Conservation (phyloP, 2,888 invertebrate genomes). For the Mythimna impura region DNA sequence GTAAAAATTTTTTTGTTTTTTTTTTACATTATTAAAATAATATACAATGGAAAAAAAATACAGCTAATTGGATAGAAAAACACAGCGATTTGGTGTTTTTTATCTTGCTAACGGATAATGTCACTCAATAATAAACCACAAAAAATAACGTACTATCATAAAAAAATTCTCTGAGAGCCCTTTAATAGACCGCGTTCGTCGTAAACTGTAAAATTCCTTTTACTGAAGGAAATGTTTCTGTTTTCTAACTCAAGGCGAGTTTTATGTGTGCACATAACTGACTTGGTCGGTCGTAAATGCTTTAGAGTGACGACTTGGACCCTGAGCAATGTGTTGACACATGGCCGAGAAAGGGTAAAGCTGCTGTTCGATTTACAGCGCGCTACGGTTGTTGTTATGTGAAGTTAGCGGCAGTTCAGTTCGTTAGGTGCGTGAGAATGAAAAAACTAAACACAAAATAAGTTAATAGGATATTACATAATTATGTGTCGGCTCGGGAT, state of each 20-base stretch:
- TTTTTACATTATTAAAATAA: neutral
- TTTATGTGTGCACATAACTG: slow-evolving; percentile 68
- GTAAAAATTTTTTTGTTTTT: too few relatives aligned
- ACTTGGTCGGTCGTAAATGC: slow-evolving; percentile 67
- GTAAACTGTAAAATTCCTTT: slow-evolving; percentile 80
- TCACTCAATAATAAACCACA: slow-evolving; percentile 72
- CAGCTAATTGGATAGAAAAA: slow-evolving; percentile 8
- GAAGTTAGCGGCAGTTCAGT: slow-evolving; percentile 12
- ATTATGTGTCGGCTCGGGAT: too few relatives aligned
- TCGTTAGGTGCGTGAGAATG: neutral
- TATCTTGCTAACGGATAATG: too few relatives aligned
- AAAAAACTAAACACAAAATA: neutral
- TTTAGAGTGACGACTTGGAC: slow-evolving; percentile 40
- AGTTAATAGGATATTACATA: neutral
- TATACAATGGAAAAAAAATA: neutral
- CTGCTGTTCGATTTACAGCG: slow-evolving; percentile 2
- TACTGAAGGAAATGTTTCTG: slow-evolving; percentile 70
- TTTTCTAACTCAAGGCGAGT: slow-evolving; percentile 68
- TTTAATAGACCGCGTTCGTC: slow-evolving; percentile 77
- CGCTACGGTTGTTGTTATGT: neutral
- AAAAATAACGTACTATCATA: slow-evolving; percentile 65
- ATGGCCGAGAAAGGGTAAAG: slow-evolving; percentile 35
- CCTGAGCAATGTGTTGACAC: slow-evolving; percentile 59
- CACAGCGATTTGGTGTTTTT: neutral
- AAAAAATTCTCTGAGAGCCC: slow-evolving; percentile 69